Conservation (phyloP, 2,113 vertebrate genomes). For the Cheilinus undulatus region DNA sequence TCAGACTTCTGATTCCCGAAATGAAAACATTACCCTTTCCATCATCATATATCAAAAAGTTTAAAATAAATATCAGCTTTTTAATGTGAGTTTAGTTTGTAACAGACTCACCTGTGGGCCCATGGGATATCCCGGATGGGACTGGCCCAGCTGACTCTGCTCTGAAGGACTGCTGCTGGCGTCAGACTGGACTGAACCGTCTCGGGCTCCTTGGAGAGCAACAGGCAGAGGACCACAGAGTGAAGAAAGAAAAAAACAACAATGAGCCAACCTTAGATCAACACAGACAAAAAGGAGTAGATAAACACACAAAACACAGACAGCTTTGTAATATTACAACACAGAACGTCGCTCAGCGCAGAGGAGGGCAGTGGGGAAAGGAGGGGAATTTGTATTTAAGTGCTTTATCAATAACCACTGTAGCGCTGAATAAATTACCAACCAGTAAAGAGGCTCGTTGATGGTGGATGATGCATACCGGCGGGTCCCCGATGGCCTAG, state of each 20-base stretch:
- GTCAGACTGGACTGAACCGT: constrained; percentile 86
- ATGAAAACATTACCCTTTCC: not conserved
- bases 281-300: constrained; percentile 25
- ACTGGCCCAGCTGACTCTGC: constrained; percentile 89
- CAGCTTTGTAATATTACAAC: constrained; percentile 73
- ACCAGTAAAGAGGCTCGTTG: constrained; percentile 80
- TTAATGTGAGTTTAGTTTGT: not conserved
- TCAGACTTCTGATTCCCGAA: not conserved
- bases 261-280: constrained; percentile 24
- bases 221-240: constrained; percentile 29
- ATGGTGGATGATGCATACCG: constrained; percentile 76
- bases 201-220: constrained; percentile 72
- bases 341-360: constrained; percentile 72
- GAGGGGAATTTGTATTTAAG: constrained; percentile 82
- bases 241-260: constrained; percentile 3
- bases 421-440: constrained; percentile 88
- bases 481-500: constrained; percentile 78
- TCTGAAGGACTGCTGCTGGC: constrained; percentile 89
- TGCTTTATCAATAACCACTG: constrained; percentile 89
- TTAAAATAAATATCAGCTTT: no score
- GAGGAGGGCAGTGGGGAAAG: constrained; percentile 52
- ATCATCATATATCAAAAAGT: not conserved
- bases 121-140: constrained; percentile 90
- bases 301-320: constrained; percentile 60
- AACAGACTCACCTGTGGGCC: constrained; percentile 92